Evolutionary conservation across 2,797 vertebrate species (phyloP).

Genomic region (Pelobates cultripes): DNA sequence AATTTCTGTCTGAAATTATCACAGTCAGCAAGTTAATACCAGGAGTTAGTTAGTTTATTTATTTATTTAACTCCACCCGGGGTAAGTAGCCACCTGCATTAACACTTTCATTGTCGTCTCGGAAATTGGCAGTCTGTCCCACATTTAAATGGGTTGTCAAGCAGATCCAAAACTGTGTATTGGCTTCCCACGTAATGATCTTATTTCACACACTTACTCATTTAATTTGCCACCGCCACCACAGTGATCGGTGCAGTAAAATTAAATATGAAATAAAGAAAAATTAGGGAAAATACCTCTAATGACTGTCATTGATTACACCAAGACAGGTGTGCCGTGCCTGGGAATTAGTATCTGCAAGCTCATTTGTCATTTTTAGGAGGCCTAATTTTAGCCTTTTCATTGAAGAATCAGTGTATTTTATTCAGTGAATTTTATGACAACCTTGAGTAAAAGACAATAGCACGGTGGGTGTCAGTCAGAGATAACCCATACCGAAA

Average conservation of each 20-base stretch:
- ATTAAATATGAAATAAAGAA: constrained; percentile 56
- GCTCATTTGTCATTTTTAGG: constrained; percentile 56
- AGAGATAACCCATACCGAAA: background rate
- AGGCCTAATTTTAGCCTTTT: constrained; percentile 37
- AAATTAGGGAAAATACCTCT: constrained; percentile 55
- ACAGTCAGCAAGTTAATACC: constrained; percentile 52
- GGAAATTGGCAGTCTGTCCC: background rate
- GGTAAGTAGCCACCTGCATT: constrained; percentile 24
- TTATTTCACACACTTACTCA: constrained; percentile 26
- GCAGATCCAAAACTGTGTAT: too few relatives aligned
- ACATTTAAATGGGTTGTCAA: constrained; percentile 5
- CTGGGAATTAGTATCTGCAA: constrained; percentile 49
- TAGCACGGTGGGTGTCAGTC: background rate
- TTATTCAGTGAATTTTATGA: constrained; percentile 33
- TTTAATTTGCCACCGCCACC: constrained; percentile 28
- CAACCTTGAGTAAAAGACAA: background rate
- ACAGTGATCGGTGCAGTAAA: constrained; percentile 42
- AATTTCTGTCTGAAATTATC: constrained; percentile 48
- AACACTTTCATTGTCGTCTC: constrained; percentile 13
- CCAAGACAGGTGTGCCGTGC: constrained; percentile 51
- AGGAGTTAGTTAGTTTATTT: constrained; percentile 8
- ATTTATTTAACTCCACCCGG: background rate
- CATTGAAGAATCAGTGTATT: constrained; percentile 34
- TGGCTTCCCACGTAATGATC: background rate
- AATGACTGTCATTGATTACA: constrained; percentile 55